Evolutionary conservation across 2,888 invertebrate genomes (phyloP), one percentile per base, ranked within the genome.

Genomic region (Eupithecia abbreviata): DNA sequence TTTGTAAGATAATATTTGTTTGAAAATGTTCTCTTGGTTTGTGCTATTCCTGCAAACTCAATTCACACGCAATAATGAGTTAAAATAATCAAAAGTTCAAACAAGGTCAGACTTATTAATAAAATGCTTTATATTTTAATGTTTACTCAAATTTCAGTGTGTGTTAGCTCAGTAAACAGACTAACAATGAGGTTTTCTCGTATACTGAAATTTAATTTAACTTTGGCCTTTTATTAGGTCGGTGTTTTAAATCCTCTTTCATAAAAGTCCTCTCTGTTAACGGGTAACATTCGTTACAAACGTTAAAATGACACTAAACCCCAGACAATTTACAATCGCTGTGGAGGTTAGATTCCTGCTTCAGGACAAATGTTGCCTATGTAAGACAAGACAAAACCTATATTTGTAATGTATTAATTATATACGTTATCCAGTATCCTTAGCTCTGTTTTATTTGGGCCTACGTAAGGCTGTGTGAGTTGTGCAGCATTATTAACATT

Each of bases 111-210:
- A 65, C 13, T 6, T 41, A 6, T 65, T 65, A 13, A 65, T 65
- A 41, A 15, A 65, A 66, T 66, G 66, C 15, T 66, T 42, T 12
- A 30, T 41, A 7, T 30, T 30, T 58, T 30, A 3, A 62, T 12
- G 30, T 62, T 30, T 30, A 30, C 18, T 10, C 4, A 9, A 18
- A 58, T 18, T 62, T 62, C 62, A 30, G 62, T 30, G 30, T 10
- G 10, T 62, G 30, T 62, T 58, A 58, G 62, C 62, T 62, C 30
- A 62, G 18, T 62, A 62, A 62, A 62, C 30, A 62, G 18, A 62
- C 9, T 58, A 9, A 55, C 10, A 55, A 62, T 62, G 30, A 62
- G 62, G 58, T 30, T 62, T 62, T 4, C 30, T 4, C 30, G 30
- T 62, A 62, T 62, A 30, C 30, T 4, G 30, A 30, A 62, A 62